A percentile compares a stretch with the other conserved stretches of the same genome.
These are phyloP conservation scores for Penaeus vannamei DNA, from an alignment of 1,140 invertebrate genomes.

Conservation along the genomic window DNA sequence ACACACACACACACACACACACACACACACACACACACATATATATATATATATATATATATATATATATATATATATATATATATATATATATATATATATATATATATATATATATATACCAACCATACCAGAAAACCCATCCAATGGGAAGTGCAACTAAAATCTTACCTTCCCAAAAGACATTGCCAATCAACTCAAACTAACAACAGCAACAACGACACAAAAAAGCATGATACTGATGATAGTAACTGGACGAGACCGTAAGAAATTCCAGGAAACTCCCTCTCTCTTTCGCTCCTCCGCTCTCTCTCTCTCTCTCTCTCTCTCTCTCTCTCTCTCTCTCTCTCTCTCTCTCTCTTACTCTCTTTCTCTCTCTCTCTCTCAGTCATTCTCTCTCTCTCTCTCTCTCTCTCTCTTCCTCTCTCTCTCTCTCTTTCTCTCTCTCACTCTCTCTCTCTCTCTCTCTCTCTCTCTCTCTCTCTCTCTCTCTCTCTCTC, in stretches of 20 bases:
- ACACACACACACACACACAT: constrained; percentile 3
- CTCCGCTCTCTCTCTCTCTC: not conserved
- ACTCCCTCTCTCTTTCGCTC: not conserved
- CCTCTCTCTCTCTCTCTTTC: not conserved
- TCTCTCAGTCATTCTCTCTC: not conserved
- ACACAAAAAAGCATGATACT: too few species aligned
- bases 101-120: not conserved
- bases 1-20: constrained; percentile 22
- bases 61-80: not conserved
- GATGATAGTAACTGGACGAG: too few species aligned
- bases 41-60: not conserved
- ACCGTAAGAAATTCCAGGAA: too few species aligned
- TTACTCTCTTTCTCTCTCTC: not conserved
- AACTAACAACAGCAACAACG: too few species aligned
- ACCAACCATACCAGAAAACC: not conserved
- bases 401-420: not conserved
- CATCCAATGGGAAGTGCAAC: too few species aligned
- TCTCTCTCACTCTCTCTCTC: not conserved
- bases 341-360: not conserved
- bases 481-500: not conserved
- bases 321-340: not conserved
- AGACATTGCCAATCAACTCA: too few species aligned
- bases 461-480: constrained; percentile 9
- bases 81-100: not conserved
- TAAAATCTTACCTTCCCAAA: not conserved